Evolutionary conservation across 2,113 vertebrate genomes (phyloP).

Genomic region (Corapipo altera): DNA sequence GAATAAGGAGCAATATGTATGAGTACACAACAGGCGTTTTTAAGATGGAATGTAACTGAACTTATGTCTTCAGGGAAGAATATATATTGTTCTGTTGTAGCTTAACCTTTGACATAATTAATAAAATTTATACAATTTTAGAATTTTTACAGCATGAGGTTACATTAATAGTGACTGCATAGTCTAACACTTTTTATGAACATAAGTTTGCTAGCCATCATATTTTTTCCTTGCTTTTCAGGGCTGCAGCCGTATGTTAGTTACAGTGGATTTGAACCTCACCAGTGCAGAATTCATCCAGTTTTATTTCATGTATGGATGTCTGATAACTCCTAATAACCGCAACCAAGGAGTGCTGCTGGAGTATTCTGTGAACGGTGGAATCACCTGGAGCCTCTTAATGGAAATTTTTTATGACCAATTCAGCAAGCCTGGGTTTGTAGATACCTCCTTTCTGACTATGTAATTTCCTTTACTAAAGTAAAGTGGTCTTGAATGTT

Average conservation of each 20-base stretch:
- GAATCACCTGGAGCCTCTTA: conserved; percentile 92
- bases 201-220: neutral
- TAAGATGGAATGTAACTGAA: neutral
- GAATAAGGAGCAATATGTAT: neutral
- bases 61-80: neutral
- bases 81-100: neutral
- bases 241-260: conserved; percentile 92
- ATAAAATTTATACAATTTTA: neutral
- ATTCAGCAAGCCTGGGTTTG: conserved; percentile 96
- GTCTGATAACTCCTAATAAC: conserved; percentile 90
- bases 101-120: neutral
- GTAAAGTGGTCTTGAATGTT: neutral
- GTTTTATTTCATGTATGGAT: conserved; percentile 99
- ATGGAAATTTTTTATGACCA: conserved; percentile 98
- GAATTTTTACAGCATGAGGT: neutral
- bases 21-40: neutral
- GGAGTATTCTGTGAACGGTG: conserved; percentile 95
- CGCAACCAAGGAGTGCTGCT: conserved; percentile 96
- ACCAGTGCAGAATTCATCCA: conserved; percentile 96
- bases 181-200: neutral
- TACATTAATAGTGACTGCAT: neutral
- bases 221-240: conserved; percentile 57
- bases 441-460: conserved; percentile 22
- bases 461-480: neutral
- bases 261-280: conserved; percentile 95